Percentiles rank a stretch among this genome's conserved stretches.
Conservation (phyloP, 2,113 vertebrate genomes). For the Megaptera novaeangliae region DNA sequence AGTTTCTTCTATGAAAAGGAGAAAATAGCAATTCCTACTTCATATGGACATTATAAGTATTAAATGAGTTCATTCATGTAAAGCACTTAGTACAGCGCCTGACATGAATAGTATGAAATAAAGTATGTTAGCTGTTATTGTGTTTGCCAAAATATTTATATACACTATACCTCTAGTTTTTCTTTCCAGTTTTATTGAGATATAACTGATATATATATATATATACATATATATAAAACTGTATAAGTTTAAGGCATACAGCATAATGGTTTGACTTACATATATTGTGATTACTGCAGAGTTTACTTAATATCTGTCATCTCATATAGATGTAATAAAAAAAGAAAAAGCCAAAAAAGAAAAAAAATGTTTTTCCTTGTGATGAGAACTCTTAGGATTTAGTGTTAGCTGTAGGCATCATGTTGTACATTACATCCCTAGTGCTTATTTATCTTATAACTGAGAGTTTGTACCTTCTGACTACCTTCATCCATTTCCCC, state of each 20-base stretch:
- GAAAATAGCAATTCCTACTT: background rate
- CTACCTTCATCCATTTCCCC: background rate
- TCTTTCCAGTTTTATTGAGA: background rate
- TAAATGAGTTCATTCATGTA: background rate
- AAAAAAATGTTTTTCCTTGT: background rate
- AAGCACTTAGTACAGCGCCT: background rate
- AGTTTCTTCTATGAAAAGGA: background rate
- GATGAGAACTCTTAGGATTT: background rate
- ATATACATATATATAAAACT: too few species aligned
- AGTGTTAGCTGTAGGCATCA: background rate
- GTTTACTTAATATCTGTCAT: background rate
- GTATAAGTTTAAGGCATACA: background rate
- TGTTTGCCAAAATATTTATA: background rate
- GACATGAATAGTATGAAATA: background rate
- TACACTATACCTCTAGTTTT: background rate
- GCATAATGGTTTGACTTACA: background rate
- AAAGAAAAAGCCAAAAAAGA: background rate
- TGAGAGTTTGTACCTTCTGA: background rate
- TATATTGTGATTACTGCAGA: background rate
- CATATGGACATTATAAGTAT: background rate
- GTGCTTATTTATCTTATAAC: background rate
- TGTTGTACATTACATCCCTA: background rate
- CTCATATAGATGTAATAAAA: background rate
- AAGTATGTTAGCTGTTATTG: background rate
- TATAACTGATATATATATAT: background rate